Evolutionary conservation across 2,888 invertebrate genomes (phyloP).

Genomic region (Ceriagrion tenellum): DNA sequence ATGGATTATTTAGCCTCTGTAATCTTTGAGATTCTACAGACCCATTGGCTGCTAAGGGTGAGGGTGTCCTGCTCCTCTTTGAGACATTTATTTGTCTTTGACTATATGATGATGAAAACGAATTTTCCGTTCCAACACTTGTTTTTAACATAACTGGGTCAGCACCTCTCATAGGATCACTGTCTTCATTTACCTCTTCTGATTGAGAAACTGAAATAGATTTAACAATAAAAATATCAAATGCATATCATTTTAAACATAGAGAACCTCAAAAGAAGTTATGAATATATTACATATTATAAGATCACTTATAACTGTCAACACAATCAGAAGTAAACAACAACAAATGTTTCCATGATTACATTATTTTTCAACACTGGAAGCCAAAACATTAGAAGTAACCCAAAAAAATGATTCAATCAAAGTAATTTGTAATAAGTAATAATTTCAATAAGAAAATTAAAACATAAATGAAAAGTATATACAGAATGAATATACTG

Average conservation of each 20-base stretch:
- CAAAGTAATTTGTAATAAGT: too few relatives aligned
- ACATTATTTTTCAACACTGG: neutral
- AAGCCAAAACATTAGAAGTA: neutral
- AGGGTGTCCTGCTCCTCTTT: constrained; percentile 55
- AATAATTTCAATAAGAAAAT: too few relatives aligned
- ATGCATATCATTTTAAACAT: neutral
- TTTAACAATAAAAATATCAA: neutral
- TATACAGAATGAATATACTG: too few relatives aligned
- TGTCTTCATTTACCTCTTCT: constrained; percentile 32
- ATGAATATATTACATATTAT: neutral
- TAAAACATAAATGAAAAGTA: too few relatives aligned
- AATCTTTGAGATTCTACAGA: neutral
- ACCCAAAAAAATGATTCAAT: too few relatives aligned
- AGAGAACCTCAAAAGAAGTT: neutral
- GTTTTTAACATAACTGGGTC: constrained; percentile 26
- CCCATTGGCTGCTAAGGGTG: constrained; percentile 18
- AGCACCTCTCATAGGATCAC: neutral
- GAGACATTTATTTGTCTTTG: neutral
- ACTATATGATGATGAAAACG: neutral
- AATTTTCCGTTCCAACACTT: neutral
- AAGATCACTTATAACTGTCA: neutral
- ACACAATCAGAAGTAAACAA: neutral
- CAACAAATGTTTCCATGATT: constrained; percentile 17
- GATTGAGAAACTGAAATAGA: constrained; percentile 3
- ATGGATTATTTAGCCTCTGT: constrained; percentile 1